Evolutionary conservation across 1,140 invertebrate species (phyloP), one percentile per base, ranked within the genome.

Genomic region (Parapsyche elsis): DNA sequence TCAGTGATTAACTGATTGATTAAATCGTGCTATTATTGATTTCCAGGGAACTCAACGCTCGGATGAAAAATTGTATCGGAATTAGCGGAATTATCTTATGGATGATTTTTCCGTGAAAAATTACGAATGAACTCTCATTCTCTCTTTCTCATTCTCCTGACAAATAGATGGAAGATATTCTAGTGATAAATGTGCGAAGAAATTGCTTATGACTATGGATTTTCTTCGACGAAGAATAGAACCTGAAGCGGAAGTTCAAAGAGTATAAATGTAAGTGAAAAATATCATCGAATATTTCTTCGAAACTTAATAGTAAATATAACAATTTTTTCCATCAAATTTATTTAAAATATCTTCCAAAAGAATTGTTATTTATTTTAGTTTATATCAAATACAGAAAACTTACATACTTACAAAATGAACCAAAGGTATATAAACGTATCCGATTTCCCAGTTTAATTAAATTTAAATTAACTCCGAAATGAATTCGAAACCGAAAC

Each of bases 131-230:
- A 21, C 24, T 26, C 61, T 67, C 49, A 1, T 12, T 53, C 49
- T 53, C 30, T 38, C 30, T 38, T 38, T 38, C 30, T 38, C 30
- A 38, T 38, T 26, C 24, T 67, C 24, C 21, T 67, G 61, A 67
- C 61, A 67, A 67, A 67, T 67, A 26, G 61, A 67, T 67, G 61
- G 61, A 67, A 67, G 61, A 67, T 67, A 67, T 26, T 67, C 10
- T 21, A 21, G 19, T 67, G 61, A 67, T 67, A 67, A 67, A 67
- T 67, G 61, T 67, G 19, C 19, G 61, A 12, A 12, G 61, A 67
- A 67, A 67, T 67, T 67, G 61, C 12, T 26, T 67, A 67, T 67
- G 61, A 67, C 61, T 67, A 23, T 67, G 12, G 24, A 53, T 53
- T 53, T 53, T 53, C 49, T 12, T 53, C 49, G 49, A 2, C 49